A percentile compares a stretch with the other conserved stretches of the same genome.
phyloP scores from a whole-genome alignment of 1,140 invertebrate species.

The Drosophila sulfurigaster region DNA sequence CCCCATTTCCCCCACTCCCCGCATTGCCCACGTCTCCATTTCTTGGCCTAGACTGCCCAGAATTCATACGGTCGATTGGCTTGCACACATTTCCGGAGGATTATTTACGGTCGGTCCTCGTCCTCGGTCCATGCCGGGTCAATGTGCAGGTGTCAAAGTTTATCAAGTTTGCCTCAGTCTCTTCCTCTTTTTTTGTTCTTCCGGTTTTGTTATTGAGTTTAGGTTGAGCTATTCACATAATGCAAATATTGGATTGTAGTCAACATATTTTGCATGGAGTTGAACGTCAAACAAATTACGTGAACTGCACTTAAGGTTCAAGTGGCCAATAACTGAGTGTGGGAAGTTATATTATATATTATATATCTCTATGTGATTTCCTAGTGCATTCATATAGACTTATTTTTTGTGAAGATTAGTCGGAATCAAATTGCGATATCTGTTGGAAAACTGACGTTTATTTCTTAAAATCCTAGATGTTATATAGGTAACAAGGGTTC shows the following conservation, averaged over 20 bases:
- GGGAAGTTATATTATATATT: too few relatives aligned
- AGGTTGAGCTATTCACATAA: conserved; percentile 1
- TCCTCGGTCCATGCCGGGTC: conserved; percentile 34
- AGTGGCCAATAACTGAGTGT: too few relatives aligned
- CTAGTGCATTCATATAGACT: too few relatives aligned
- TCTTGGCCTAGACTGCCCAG: conserved; percentile 56
- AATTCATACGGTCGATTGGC: conserved; percentile 78
- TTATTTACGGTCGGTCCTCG: conserved; percentile 19
- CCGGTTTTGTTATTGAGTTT: neutral
- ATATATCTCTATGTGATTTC: too few relatives aligned
- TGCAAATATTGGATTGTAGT: conserved; percentile 28
- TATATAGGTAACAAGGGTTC: too few relatives aligned
- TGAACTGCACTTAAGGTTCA: too few relatives aligned
- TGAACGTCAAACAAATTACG: neutral
- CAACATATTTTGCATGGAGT: conserved; percentile 11
- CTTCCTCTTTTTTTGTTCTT: neutral
- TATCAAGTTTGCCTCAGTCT: neutral
- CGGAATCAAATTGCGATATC: too few relatives aligned
- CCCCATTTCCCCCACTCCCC: neutral
- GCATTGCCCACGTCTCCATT: conserved; percentile 15
- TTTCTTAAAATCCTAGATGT: too few relatives aligned
- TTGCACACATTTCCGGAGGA: conserved; percentile 46
- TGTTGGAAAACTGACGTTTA: too few relatives aligned
- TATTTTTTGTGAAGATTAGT: too few relatives aligned
- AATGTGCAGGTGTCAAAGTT: conserved; percentile 46